Percentiles rank a stretch among this genome's conserved stretches.
phyloP scores from a whole-genome alignment of 2,888 invertebrate genomes.

The Erebia ligea region DNA sequence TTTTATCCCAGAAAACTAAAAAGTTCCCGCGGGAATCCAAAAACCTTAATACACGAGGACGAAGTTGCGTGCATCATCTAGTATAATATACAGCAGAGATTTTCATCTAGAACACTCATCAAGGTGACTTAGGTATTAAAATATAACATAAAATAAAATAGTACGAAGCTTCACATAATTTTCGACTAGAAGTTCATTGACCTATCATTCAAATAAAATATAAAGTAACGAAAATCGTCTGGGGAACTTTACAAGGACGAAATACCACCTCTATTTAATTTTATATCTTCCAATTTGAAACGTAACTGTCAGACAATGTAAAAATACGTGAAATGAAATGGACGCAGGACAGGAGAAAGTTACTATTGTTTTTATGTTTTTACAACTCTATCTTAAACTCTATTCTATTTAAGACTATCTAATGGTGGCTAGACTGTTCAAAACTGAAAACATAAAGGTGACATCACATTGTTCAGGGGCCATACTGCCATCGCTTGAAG shows the following conservation, averaged over 20 bases:
- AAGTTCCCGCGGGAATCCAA: no score
- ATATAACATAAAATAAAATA: no score
- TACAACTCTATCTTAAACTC: not conserved
- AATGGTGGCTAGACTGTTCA: not conserved
- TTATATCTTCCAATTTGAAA: conserved; percentile 15
- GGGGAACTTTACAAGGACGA: conserved; percentile 4
- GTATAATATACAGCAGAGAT: no score
- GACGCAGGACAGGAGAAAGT: conserved; percentile 6
- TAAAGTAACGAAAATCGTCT: not conserved
- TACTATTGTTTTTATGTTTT: not conserved
- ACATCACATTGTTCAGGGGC: no score
- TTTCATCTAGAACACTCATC: no score
- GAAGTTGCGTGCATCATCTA: no score
- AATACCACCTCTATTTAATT: conserved; percentile 15
- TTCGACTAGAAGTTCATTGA: conserved; percentile 6
- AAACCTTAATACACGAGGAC: no score
- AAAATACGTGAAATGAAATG: conserved; percentile 10
- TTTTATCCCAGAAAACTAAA: no score
- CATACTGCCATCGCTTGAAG: no score
- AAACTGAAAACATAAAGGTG: no score
- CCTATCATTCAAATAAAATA: not conserved
- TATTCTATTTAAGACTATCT: not conserved
- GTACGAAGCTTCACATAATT: not conserved
- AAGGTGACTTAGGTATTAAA: no score
- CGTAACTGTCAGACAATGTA: not conserved